Evolutionary conservation across 2,797 vertebrate species (phyloP).

Genomic region (Sus cebifrons): DNA sequence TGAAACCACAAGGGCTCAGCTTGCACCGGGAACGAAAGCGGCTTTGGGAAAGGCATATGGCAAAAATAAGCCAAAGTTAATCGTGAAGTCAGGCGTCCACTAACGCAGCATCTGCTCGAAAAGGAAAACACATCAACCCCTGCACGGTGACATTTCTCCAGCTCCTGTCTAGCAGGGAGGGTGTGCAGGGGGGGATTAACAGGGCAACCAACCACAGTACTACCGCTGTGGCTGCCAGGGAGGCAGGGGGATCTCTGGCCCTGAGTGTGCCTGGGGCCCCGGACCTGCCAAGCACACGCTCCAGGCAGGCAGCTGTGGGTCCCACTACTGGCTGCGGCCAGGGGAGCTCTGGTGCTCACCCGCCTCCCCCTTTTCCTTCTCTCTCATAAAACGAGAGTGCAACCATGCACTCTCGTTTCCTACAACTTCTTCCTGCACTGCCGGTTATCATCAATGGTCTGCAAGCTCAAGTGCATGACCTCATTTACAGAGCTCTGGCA

Average conservation of each 20-base stretch:
- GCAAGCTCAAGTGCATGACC: constrained; percentile 74
- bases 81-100: constrained; percentile 74
- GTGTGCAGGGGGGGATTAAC: constrained; percentile 66
- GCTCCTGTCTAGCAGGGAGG: constrained; percentile 47
- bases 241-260: background rate
- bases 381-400: background rate
- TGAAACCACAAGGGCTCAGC: constrained; percentile 60
- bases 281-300: background rate
- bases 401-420: background rate
- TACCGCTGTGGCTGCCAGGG: constrained; percentile 49
- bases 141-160: constrained; percentile 47
- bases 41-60: constrained; percentile 78
- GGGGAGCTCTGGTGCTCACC: background rate
- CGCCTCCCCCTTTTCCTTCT: background rate
- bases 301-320: background rate
- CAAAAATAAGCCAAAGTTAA: constrained; percentile 76
- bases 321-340: background rate
- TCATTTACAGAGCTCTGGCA: constrained; percentile 83
- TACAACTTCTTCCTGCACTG: constrained; percentile 22
- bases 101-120: constrained; percentile 79
- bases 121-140: constrained; percentile 69
- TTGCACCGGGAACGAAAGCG: constrained; percentile 59
- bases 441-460: constrained; percentile 63
- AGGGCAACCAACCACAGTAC: constrained; percentile 39
- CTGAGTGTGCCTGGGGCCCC: background rate